Conservation (phyloP, 2,797 vertebrate species). For the Loriculus beryllinus region DNA sequence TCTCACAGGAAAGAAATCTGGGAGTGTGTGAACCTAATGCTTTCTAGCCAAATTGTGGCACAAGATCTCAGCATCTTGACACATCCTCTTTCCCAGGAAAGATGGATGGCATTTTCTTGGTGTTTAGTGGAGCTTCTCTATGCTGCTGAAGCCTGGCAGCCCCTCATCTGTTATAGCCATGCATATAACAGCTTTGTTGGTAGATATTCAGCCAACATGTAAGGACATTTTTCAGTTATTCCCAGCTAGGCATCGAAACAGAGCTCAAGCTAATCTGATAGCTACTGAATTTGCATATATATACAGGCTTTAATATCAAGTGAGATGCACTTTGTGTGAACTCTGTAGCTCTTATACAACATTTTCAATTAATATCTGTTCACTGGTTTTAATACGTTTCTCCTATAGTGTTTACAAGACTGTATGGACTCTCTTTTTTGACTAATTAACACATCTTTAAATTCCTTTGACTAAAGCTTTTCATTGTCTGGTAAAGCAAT, state of each 20-base stretch:
- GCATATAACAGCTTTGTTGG: neutral
- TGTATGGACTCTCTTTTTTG: constrained; percentile 40
- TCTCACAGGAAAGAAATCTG: neutral
- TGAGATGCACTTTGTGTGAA: constrained; percentile 53
- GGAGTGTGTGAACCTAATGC: accelerated
- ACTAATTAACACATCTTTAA: constrained; percentile 61
- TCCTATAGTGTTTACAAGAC: constrained; percentile 54
- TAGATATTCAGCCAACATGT: neutral
- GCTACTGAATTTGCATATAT: neutral
- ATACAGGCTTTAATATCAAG: neutral
- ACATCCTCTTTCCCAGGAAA: neutral
- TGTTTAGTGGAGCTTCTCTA: neutral
- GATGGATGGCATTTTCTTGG: accelerated
- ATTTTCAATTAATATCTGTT: constrained; percentile 56
- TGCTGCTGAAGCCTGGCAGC: accelerated
- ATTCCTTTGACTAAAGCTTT: constrained; percentile 55
- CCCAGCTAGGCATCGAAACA: neutral
- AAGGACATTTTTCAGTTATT: neutral
- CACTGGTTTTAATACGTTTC: constrained; percentile 51
- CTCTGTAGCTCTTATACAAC: neutral
- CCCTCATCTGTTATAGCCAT: neutral
- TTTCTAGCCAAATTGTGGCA: neutral
- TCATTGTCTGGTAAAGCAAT: neutral
- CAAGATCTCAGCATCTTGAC: neutral
- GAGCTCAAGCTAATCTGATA: neutral